A percentile compares a stretch with the other conserved stretches of the same genome.
These are phyloP conservation scores for Calonectris borealis DNA, from an alignment of 2,113 vertebrate species.

Conservation along the genomic window DNA sequence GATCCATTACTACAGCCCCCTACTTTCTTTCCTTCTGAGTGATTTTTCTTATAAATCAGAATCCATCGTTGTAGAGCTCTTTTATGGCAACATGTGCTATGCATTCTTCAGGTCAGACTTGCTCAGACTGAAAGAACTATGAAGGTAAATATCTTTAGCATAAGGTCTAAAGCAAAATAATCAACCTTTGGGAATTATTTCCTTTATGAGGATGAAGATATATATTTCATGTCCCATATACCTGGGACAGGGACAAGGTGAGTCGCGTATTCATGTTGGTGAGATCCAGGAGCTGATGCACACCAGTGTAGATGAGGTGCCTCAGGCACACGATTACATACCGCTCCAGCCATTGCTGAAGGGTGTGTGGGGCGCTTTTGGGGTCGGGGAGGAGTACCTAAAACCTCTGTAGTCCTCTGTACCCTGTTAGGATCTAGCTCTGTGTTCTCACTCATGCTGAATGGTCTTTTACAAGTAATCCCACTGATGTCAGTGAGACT, in stretches of 20 bases:
- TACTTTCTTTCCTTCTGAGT: neutral
- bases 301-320: neutral
- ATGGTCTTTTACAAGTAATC: constrained; percentile 49
- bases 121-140: neutral
- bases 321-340: neutral
- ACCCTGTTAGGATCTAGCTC: neutral
- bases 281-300: neutral
- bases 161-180: neutral
- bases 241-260: neutral
- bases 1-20: neutral
- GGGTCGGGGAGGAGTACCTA: neutral
- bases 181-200: neutral
- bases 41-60: neutral
- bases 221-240: neutral
- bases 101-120: neutral
- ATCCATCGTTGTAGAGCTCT: neutral
- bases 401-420: neutral
- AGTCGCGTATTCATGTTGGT: neutral
- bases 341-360: neutral
- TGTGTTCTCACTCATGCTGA: neutral
- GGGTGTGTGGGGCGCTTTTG: neutral
- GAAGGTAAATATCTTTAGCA: neutral
- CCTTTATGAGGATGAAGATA: neutral
- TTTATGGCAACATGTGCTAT: neutral
- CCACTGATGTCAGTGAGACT: constrained; percentile 53